Percentiles rank a stretch among this genome's conserved stretches.
phyloP scores from a whole-genome alignment of 2,113 vertebrate genomes.

The Podilymbus podiceps region DNA sequence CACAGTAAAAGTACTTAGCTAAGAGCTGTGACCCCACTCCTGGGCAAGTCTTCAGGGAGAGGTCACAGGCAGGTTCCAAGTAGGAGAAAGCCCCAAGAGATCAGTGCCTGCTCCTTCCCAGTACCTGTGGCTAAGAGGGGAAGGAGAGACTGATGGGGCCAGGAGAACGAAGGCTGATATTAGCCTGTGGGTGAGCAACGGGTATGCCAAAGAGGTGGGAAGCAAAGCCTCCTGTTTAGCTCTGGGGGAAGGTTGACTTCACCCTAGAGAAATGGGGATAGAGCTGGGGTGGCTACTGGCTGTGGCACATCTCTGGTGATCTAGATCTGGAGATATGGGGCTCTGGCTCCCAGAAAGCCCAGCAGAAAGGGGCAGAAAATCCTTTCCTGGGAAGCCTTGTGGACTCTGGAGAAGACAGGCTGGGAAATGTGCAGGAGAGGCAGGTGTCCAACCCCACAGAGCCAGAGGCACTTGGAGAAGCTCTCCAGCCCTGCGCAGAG shows the following conservation, averaged over 20 bases:
- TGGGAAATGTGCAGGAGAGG: background rate
- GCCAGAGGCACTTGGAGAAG: background rate
- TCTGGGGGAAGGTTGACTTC: conserved; percentile 1
- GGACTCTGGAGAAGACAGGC: background rate
- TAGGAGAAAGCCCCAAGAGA: background rate
- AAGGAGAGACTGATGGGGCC: background rate
- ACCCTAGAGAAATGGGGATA: background rate
- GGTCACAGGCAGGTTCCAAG: background rate
- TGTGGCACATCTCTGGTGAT: background rate
- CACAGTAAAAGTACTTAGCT: background rate
- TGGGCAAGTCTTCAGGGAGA: background rate
- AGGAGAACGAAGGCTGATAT: background rate
- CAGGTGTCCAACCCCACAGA: background rate
- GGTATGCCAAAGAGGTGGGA: conserved; percentile 6
- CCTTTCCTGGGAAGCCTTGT: conserved; percentile 19
- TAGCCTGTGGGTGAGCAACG: background rate
- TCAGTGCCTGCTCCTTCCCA: background rate
- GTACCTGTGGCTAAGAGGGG: background rate
- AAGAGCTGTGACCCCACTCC: background rate
- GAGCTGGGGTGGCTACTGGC: conserved; percentile 33
- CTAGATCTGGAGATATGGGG: background rate
- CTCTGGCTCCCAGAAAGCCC: background rate
- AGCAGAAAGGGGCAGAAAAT: background rate
- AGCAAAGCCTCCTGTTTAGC: background rate
- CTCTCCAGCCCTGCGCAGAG: background rate